These are phyloP conservation scores for Columba janthina DNA, from an alignment of 2,113 vertebrate species.

Conservation along the genomic window DNA sequence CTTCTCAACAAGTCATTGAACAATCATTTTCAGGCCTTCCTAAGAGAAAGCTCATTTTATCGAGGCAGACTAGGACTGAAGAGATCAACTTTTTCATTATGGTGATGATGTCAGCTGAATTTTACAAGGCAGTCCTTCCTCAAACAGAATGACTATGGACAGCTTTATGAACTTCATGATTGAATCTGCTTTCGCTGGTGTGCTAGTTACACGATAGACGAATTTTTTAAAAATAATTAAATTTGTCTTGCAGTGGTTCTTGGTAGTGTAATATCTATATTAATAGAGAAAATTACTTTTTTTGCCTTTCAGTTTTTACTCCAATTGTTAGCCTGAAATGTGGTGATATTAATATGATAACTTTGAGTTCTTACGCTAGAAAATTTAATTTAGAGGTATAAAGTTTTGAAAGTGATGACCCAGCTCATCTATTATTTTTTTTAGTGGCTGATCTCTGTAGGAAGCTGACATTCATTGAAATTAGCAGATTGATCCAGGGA, in stretches of 20 bases:
- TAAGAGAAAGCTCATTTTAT: constrained; percentile 3
- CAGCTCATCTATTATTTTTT: not conserved
- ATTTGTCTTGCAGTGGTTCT: not conserved
- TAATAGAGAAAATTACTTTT: not conserved
- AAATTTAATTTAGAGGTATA: not conserved
- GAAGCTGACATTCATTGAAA: not conserved
- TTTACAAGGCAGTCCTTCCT: not conserved
- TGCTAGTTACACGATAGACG: not conserved
- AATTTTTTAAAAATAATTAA: not conserved
- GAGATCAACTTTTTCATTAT: not conserved
- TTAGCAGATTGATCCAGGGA: not conserved
- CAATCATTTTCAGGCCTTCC: not conserved
- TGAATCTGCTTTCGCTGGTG: not conserved
- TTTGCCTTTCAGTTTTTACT: not conserved
- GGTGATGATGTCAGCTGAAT: not conserved
- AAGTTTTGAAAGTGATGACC: not conserved
- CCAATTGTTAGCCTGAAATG: not conserved
- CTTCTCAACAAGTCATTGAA: not conserved
- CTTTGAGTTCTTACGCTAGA: not conserved
- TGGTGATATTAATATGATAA: not conserved
- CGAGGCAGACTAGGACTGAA: not conserved
- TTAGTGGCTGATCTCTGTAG: not conserved
- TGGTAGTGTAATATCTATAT: not conserved
- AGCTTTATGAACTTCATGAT: not conserved
- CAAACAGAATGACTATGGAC: not conserved